Conservation (phyloP, 2,888 invertebrate species). For the Rhodophaea formosa region DNA sequence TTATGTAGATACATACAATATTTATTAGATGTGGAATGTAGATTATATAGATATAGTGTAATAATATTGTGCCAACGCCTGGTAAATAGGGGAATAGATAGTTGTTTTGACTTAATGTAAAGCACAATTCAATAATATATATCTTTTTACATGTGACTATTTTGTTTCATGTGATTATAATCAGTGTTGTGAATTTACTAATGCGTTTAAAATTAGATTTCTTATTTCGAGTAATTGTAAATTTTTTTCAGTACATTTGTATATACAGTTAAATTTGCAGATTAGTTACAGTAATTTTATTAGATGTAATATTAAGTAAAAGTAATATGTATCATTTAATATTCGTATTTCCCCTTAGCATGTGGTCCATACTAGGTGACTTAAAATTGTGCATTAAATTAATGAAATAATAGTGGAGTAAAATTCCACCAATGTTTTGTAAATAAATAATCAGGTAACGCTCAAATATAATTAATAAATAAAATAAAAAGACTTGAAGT, state of each 20-base stretch:
- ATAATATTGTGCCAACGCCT: constrained; percentile 51
- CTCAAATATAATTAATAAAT: constrained; percentile 74
- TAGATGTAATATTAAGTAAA: constrained; percentile 26
- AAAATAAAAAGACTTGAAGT: constrained; percentile 73
- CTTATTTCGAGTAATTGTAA: constrained; percentile 30
- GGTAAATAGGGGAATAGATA: constrained; percentile 42
- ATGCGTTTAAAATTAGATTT: constrained; percentile 32
- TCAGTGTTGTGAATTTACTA: constrained; percentile 61
- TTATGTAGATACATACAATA: constrained; percentile 34
- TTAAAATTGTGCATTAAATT: constrained; percentile 78
- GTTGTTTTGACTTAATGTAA: constrained; percentile 36
- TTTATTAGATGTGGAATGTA: constrained; percentile 47
- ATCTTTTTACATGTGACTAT: constrained; percentile 45
- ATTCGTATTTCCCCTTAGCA: constrained; percentile 58
- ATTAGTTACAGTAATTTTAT: constrained; percentile 15
- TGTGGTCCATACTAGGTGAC: constrained; percentile 80
- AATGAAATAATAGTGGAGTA: constrained; percentile 58
- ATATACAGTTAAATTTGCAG: constrained; percentile 40
- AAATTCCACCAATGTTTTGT: constrained; percentile 56
- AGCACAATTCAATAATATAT: constrained; percentile 41
- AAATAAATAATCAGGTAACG: constrained; percentile 71
- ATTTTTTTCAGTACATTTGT: constrained; percentile 36
- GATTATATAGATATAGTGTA: constrained; percentile 37
- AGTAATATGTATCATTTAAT: constrained; percentile 28
- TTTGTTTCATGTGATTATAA: constrained; percentile 39